A percentile compares a stretch with the other conserved stretches of the same genome.
Evolutionary conservation across 1,140 invertebrate species (phyloP).

Genomic region (Cataglyphis hispanica): DNA sequence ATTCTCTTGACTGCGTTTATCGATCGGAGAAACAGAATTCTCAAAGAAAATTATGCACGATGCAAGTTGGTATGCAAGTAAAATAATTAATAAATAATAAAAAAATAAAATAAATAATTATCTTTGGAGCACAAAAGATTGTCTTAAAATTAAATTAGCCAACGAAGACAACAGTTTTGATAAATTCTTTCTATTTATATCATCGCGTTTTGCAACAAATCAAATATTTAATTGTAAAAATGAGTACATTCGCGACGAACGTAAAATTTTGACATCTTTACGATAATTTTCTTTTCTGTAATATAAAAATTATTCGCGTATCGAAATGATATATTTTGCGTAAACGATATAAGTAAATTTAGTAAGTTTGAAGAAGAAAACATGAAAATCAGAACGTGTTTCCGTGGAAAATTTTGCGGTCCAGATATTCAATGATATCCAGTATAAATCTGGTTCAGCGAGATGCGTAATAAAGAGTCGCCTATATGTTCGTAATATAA

Average conservation of each 20-base stretch:
- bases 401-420: slow-evolving; percentile 25
- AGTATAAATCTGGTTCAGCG: slow-evolving; percentile 12
- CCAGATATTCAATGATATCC: slow-evolving; percentile 18
- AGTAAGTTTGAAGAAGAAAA: not conserved
- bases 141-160: not conserved
- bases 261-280: slow-evolving; percentile 18
- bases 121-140: not conserved
- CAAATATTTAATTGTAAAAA: not conserved
- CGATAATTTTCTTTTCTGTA: slow-evolving; percentile 30
- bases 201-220: not conserved
- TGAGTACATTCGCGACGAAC: no score
- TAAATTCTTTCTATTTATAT: not conserved
- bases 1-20: not conserved
- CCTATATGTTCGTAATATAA: not conserved
- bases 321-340: not conserved
- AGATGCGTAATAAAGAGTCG: not conserved
- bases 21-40: not conserved
- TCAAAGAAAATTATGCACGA: slow-evolving; percentile 8
- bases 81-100: not conserved
- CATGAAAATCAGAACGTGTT: slow-evolving; percentile 39
- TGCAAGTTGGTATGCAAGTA: no score
- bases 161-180: not conserved
- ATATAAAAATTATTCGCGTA: not conserved
- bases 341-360: slow-evolving; percentile 13
- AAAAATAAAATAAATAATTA: not conserved